Evolutionary conservation across 2,113 vertebrate genomes (phyloP).

Genomic region (Andinoacara biseriatus): DNA sequence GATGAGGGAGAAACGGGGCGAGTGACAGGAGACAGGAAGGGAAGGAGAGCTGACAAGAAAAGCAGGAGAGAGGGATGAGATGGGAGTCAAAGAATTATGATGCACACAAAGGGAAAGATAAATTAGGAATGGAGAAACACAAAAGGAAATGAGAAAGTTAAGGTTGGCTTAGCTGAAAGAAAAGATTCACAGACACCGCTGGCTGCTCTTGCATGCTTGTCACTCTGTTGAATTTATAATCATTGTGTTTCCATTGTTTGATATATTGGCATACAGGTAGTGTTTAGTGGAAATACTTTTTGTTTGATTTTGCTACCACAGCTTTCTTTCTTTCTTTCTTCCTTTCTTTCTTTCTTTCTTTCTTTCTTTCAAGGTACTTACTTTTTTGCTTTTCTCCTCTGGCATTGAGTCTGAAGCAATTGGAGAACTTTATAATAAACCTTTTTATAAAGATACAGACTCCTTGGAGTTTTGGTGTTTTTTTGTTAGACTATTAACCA

Average conservation of each 20-base stretch:
- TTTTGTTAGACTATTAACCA: neutral
- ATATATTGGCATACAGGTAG: constrained; percentile 3
- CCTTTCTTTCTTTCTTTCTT: neutral
- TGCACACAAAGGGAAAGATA: constrained; percentile 37
- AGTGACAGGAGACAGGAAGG: constrained; percentile 59
- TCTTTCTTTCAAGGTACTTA: constrained; percentile 35
- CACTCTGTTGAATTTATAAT: constrained; percentile 20
- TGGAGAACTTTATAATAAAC: neutral
- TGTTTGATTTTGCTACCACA: neutral
- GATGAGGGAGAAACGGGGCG: constrained; percentile 50
- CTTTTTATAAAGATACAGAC: neutral
- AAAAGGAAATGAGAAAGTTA: constrained; percentile 46
- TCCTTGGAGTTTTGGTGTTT: neutral
- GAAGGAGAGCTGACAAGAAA: constrained; percentile 45
- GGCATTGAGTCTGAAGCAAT: neutral
- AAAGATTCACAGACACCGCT: constrained; percentile 13
- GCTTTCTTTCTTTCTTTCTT: neutral
- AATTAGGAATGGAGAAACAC: constrained; percentile 22
- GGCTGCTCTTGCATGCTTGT: constrained; percentile 10
- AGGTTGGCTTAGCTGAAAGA: constrained; percentile 30
- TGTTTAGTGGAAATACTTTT: neutral
- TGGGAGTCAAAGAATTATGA: constrained; percentile 21
- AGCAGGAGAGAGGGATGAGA: constrained; percentile 38
- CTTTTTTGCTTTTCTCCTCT: constrained; percentile 33
- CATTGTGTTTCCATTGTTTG: constrained; percentile 16